Evolutionary conservation across 92 coral and sea anemone species (phyloP), one percentile per base, ranked within the genome.

Genomic region (Zoanthus solanderi): DNA sequence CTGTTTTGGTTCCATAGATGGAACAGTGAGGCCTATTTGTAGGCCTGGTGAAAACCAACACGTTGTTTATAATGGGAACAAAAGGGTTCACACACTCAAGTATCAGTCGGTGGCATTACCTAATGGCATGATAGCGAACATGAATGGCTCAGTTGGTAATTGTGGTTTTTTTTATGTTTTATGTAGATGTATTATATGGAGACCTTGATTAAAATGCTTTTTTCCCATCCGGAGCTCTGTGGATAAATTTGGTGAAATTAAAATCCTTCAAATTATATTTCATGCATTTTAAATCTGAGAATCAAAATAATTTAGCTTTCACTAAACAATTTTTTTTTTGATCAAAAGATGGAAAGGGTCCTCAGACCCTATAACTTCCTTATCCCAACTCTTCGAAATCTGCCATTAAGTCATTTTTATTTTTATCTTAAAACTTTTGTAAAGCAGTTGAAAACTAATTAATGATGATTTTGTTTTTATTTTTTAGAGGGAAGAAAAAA

Each of bases 401-500:
- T 66, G 72, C 72, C 72, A 66, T 4, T 66, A 32, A 29, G 9
- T n/a, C 9, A 8, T 61, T 61, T 61, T 63, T 13, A 63, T 63
- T 66, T 66, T 17, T n/a, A 6, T 6, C 5, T 29, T 7, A 66
- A 66, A 66, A n/a, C 72, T 66, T 32, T 29, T 66, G 72, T 66
- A 66, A 31, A 66, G 18, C 34, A 66, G 72, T 66, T 7, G 69
- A 63, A 13, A 13, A 63, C 5, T 0, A 63, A 63, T 63, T 63
- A 63, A 66, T 23, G 23, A 23, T 23, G 23, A 23, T 23, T 23
- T 23, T 23, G 23, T 23, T 23, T 23, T 23, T 23, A 66, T 66
- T 66, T 66, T 66, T 6, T 10, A 66, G 72, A 66, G 72, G 72
- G 72, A 66, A 66, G 72, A 66, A 66, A 66, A 66, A 31, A 66